These are phyloP conservation scores for Holothuria glaberrima DNA, from an alignment of 35 echinoderm and acorn worm genomes.

Conservation along the genomic window DNA sequence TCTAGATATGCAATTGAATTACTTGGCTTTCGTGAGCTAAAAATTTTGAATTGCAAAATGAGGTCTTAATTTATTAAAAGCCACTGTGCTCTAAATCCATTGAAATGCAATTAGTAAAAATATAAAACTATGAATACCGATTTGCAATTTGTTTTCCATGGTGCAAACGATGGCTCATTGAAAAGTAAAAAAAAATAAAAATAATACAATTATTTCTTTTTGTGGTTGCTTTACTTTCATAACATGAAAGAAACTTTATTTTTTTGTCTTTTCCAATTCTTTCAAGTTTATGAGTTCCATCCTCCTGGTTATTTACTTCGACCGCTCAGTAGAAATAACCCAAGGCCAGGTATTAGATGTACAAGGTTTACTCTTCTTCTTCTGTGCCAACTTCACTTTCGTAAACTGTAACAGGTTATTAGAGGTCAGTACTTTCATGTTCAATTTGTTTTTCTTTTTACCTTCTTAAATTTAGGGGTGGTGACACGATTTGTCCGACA, in stretches of 20 bases:
- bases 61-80: too few relatives aligned
- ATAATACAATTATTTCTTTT: too few relatives aligned
- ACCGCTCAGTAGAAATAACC: conserved; percentile 12
- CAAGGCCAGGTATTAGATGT: conserved; percentile 49
- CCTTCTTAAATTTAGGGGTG: too few relatives aligned
- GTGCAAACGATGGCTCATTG: background rate
- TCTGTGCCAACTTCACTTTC: conserved; percentile 73
- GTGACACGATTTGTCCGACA: too few relatives aligned
- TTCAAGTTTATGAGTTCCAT: conserved; percentile 67
- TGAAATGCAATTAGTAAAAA: too few relatives aligned
- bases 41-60: too few relatives aligned
- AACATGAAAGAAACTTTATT: background rate
- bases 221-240: background rate
- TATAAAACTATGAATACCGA: too few relatives aligned
- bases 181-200: background rate
- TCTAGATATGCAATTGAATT: too few relatives aligned
- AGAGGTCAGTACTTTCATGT: conserved; percentile 7
- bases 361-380: conserved; percentile 65
- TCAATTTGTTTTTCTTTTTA: too few relatives aligned
- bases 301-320: conserved; percentile 53
- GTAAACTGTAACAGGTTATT: conserved; percentile 55
- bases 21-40: too few relatives aligned
- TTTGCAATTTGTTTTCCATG: too few relatives aligned
- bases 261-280: background rate
- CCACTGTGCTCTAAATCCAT: too few relatives aligned